Conservation (phyloP, 2,113 vertebrate genomes). For the Corapipo altera region DNA sequence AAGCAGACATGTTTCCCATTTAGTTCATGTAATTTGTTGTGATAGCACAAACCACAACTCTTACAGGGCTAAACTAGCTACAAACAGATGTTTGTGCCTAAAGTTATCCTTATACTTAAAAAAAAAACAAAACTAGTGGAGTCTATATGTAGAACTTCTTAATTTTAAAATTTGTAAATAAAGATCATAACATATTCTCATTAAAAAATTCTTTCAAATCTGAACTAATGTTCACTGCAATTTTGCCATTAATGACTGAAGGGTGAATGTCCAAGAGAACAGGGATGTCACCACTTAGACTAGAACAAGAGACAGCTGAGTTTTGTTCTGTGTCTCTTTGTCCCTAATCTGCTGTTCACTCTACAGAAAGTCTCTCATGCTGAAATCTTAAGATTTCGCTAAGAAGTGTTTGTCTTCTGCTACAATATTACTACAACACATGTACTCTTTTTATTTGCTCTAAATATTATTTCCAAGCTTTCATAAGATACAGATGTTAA, state of each 20-base stretch:
- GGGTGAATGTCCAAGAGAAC: background rate
- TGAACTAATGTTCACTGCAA: background rate
- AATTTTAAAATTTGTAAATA: background rate
- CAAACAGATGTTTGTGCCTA: background rate
- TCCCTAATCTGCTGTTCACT: background rate
- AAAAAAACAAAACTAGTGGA: background rate
- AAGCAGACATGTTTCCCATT: background rate
- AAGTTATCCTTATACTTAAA: background rate
- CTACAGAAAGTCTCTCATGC: background rate
- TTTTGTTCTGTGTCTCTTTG: background rate
- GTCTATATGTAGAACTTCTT: background rate
- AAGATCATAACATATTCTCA: background rate
- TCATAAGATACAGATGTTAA: constrained; percentile 55
- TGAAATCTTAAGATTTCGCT: background rate
- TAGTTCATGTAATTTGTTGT: background rate
- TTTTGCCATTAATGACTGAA: background rate
- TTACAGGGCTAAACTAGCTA: background rate
- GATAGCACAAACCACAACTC: background rate
- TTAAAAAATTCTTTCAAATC: background rate
- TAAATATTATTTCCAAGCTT: background rate
- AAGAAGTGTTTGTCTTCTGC: constrained; percentile 9
- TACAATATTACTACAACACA: background rate
- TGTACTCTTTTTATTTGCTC: background rate
- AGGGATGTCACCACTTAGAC: background rate
- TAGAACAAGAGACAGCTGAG: background rate